Percentiles rank a stretch among this genome's conserved stretches.
phyloP scores from a whole-genome alignment of 2,113 vertebrate species.

The human (Homo sapiens) region DNA sequence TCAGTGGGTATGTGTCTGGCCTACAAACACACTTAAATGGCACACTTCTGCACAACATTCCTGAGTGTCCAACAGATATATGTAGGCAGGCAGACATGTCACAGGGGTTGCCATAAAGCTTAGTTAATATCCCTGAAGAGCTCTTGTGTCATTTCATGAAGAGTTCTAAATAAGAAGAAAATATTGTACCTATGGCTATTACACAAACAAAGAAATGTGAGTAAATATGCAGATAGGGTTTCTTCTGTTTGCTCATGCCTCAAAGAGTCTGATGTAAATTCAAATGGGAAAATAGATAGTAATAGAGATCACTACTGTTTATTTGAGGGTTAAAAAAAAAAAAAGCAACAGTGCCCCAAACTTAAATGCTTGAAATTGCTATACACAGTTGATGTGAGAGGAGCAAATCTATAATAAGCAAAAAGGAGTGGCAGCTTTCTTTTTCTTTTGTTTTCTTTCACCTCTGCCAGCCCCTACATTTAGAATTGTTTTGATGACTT shows the following conservation, averaged over 20 bases:
- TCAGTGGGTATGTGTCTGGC: conserved; percentile 45
- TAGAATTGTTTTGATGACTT: background rate
- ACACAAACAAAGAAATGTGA: background rate
- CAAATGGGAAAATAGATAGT: conserved; percentile 51
- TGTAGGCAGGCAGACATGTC: conserved; percentile 64
- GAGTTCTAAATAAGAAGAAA: conserved; percentile 66
- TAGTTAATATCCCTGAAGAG: conserved; percentile 75
- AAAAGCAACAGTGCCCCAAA: background rate
- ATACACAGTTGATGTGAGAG: background rate
- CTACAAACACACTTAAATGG: conserved; percentile 53
- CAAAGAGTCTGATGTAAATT: conserved; percentile 42
- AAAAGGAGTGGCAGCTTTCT: background rate
- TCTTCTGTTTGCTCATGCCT: background rate
- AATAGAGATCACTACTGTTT: conserved; percentile 34
- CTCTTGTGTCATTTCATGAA: conserved; percentile 65
- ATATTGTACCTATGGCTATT: conserved; percentile 52
- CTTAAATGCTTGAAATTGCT: background rate
- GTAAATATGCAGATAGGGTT: background rate
- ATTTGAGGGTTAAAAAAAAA: background rate
- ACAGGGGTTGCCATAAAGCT: conserved; percentile 69
- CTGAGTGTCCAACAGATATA: conserved; percentile 65
- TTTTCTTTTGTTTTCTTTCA: background rate
- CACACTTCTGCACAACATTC: background rate
- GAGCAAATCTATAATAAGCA: background rate
- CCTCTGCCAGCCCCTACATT: background rate